Conservation (phyloP, 2,888 invertebrate genomes). For the Pogonocherus hispidulus region DNA sequence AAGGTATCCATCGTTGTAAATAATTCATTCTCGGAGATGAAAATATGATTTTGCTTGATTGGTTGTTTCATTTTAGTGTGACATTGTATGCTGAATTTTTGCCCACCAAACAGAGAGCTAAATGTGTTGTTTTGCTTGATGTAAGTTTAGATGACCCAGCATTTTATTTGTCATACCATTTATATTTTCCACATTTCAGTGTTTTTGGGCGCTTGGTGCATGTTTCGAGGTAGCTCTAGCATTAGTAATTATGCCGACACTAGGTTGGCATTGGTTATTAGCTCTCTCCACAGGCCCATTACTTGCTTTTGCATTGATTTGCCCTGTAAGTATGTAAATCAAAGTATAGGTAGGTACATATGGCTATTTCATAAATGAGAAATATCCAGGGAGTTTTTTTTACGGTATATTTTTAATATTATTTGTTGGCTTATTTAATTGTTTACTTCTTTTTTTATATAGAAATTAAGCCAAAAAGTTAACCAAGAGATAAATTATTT, state of each 20-base stretch:
- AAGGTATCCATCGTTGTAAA: no score
- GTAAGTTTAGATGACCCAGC: conserved; percentile 72
- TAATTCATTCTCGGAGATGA: no score
- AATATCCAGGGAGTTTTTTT: no score
- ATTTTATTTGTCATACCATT: conserved; percentile 35
- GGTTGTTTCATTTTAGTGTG: conserved; percentile 75
- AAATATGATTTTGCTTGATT: conserved; percentile 36
- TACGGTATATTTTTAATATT: no score
- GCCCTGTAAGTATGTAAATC: conserved; percentile 75
- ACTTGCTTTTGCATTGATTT: conserved; percentile 84
- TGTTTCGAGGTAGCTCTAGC: conserved; percentile 94
- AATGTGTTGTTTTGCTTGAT: conserved; percentile 95
- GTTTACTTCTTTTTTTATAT: no score
- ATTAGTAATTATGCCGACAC: conserved; percentile 89
- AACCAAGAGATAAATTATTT: no score
- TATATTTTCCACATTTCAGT: conserved; percentile 71
- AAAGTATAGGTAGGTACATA: no score
- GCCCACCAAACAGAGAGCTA: conserved; percentile 92
- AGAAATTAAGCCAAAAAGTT: no score
- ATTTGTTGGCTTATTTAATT: no score
- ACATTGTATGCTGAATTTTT: conserved; percentile 97
- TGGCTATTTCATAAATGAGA: no score
- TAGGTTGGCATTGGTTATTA: conserved; percentile 93
- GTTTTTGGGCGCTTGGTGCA: conserved; percentile 97
- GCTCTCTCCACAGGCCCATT: conserved; percentile 93